phyloP scores from a whole-genome alignment of 2,113 vertebrate genomes.

The Lanius collurio region DNA sequence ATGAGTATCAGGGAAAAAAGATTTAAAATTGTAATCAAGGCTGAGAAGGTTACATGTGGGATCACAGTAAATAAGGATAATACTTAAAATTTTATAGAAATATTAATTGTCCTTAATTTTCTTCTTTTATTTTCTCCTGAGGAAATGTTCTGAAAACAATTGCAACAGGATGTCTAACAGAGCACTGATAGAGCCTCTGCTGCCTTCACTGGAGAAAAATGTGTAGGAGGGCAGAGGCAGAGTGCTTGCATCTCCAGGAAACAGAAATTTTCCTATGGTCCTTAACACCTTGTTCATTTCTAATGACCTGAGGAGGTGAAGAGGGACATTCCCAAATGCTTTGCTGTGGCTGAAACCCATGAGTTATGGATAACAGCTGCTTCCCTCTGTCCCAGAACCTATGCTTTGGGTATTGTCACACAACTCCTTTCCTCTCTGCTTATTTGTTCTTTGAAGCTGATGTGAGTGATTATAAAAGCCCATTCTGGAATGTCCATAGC shows the following conservation, averaged over 20 bases:
- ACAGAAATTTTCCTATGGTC: neutral
- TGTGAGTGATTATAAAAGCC: neutral
- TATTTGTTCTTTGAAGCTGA: neutral
- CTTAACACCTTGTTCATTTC: neutral
- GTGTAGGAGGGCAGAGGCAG: neutral
- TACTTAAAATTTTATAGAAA: neutral
- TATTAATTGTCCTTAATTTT: neutral
- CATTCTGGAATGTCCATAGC: neutral
- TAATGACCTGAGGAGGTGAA: neutral
- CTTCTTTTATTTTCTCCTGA: neutral
- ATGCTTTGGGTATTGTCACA: neutral
- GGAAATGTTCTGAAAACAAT: neutral
- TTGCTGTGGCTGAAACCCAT: neutral
- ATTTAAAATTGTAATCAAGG: constrained; percentile 14
- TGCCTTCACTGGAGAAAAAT: neutral
- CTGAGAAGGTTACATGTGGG: neutral
- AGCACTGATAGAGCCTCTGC: neutral
- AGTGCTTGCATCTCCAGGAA: neutral
- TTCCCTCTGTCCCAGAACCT: neutral
- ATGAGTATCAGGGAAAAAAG: neutral
- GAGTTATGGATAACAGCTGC: neutral
- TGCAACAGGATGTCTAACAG: neutral
- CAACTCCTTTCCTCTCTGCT: neutral
- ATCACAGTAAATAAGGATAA: neutral
- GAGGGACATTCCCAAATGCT: neutral